These are phyloP conservation scores for Lithodes maja DNA, from an alignment of 2,888 invertebrate genomes.

Conservation along the genomic window DNA sequence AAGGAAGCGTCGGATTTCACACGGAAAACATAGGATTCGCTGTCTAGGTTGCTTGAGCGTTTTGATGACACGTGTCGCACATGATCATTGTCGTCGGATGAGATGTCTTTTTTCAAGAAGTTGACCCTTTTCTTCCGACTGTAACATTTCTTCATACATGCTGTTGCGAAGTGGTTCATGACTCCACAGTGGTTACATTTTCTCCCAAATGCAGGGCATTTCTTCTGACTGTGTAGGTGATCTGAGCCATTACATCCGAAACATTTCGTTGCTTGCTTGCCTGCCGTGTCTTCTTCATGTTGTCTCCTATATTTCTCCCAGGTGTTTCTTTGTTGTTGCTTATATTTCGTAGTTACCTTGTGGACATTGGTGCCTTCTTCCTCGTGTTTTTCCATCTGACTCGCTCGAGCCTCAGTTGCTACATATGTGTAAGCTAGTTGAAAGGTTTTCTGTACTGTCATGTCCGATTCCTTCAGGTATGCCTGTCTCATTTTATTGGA, in stretches of 20 bases:
- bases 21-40: conserved; percentile 1
- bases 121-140: conserved; percentile 18
- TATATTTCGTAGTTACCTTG: conserved; percentile 14
- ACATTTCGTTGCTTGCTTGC: conserved; percentile 16
- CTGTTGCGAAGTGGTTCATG: conserved; percentile 28
- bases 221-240: conserved; percentile 8
- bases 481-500: conserved; percentile 25
- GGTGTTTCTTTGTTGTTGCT: conserved; percentile 22
- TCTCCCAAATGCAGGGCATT: conserved; percentile 20
- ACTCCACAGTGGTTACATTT: conserved; percentile 28
- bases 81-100: background rate
- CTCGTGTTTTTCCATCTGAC: conserved; percentile 32
- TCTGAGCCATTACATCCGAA: conserved; percentile 7
- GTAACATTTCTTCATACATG: conserved; percentile 21
- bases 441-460: background rate
- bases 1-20: background rate
- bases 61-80: background rate
- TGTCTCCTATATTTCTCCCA: conserved; percentile 19
- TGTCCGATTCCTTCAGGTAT: too few species aligned
- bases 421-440: conserved; percentile 27
- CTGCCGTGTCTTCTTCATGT: background rate
- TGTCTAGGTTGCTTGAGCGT: conserved; percentile 12
- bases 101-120: background rate
- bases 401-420: conserved; percentile 23
- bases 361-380: conserved; percentile 29